phyloP scores from a whole-genome alignment of 2,888 invertebrate species.

The Agrotis ipsilon region DNA sequence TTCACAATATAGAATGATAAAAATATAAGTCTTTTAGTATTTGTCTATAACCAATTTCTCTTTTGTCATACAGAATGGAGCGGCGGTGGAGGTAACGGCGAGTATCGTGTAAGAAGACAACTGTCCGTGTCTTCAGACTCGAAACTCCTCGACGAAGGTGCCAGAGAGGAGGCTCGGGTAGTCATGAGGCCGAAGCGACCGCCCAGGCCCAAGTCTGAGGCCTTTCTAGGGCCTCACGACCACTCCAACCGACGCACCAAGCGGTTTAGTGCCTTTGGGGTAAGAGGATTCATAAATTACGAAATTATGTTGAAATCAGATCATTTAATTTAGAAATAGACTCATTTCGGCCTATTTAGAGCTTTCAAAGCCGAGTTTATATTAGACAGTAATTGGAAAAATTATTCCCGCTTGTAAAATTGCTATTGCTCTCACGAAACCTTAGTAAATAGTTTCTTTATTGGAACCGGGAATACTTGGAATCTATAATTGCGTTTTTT shows the following conservation, averaged over 20 bases:
- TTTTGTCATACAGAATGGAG: conserved; percentile 93
- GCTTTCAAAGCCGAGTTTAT: neutral
- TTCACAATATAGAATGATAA: neutral
- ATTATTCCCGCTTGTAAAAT: neutral
- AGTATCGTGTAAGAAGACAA: conserved; percentile 96
- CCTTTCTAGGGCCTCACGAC: conserved; percentile 95
- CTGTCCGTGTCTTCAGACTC: conserved; percentile 98
- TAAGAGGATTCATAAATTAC: conserved; percentile 86
- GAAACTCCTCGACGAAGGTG: conserved; percentile 97
- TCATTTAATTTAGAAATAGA: no score
- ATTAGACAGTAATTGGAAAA: neutral
- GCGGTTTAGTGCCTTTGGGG: conserved; percentile 99
- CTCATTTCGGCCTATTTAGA: neutral
- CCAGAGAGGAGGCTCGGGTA: conserved; percentile 96
- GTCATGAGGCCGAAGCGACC: conserved; percentile 97
- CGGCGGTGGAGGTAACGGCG: conserved; percentile 92
- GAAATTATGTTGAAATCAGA: neutral
- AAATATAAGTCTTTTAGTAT: neutral
- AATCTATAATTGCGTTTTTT: neutral
- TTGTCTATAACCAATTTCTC: conserved; percentile 12
- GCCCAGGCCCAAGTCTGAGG: conserved; percentile 98
- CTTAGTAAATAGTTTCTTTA: neutral
- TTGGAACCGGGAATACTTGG: neutral
- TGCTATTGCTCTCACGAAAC: neutral
- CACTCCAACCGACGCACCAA: conserved; percentile 96